Conservation (phyloP, 2,888 invertebrate species). For the Bembecia ichneumoniformis region DNA sequence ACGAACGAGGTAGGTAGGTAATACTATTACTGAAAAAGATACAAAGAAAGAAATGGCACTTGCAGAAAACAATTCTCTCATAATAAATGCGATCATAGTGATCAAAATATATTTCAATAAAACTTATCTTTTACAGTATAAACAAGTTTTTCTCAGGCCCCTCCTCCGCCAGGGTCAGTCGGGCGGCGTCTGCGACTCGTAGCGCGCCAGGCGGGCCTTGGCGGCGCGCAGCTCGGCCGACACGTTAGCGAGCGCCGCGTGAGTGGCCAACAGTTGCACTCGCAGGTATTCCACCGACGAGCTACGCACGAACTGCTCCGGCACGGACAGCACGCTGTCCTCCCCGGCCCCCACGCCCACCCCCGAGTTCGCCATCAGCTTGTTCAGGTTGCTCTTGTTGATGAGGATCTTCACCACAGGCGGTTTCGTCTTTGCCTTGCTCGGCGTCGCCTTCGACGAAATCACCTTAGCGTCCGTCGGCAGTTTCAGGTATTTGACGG, state of each 20-base stretch:
- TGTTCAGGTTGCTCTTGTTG: slow-evolving; percentile 45
- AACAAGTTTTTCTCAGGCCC: too few relatives aligned
- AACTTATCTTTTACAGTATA: too few relatives aligned
- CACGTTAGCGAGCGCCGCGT: slow-evolving; percentile 19
- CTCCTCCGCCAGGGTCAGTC: not conserved
- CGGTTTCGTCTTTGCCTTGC: slow-evolving; percentile 13
- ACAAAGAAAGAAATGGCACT: too few relatives aligned
- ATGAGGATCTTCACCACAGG: slow-evolving; percentile 61
- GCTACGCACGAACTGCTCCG: slow-evolving; percentile 19
- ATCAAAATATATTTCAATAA: too few relatives aligned
- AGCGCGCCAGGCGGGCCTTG: slow-evolving; percentile 17
- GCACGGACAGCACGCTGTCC: slow-evolving; percentile 12
- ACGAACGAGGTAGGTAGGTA: too few relatives aligned
- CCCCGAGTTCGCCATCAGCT: slow-evolving; percentile 25
- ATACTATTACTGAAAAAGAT: too few relatives aligned
- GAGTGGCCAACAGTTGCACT: slow-evolving; percentile 30
- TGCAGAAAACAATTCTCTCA: too few relatives aligned
- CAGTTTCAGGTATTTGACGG: slow-evolving; percentile 40
- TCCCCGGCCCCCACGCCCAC: slow-evolving; percentile 3
- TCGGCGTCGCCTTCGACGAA: slow-evolving; percentile 2
- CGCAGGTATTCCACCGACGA: slow-evolving; percentile 20
- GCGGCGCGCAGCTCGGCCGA: slow-evolving; percentile 17
- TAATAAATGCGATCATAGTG: too few relatives aligned
- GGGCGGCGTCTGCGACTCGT: too few relatives aligned
- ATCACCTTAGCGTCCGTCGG: slow-evolving; percentile 19